Base-by-base conservation (phyloP, 2,113 vertebrate species). In the Helogale parvula region DNA sequence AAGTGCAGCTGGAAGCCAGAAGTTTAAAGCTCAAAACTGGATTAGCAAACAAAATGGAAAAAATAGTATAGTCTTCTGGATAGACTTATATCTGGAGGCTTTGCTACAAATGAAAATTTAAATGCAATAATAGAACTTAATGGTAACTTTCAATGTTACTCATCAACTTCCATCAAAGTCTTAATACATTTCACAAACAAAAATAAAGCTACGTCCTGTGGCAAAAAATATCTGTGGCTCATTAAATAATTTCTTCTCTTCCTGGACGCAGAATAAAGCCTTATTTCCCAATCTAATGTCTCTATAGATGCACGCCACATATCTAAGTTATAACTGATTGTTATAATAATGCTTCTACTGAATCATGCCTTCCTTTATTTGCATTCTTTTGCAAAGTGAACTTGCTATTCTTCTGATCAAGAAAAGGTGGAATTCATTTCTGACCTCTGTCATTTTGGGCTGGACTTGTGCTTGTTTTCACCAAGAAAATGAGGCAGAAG, bases 221-320 rank as follows among this genome's bases (percentile, higher is more conserved):
- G 3, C 38, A 92, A 33, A 47, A 1, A 68, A 5, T 66, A 7
- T 50, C 7, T 89, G 3, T 50, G 8, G 16, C 5, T 77, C 50
- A 66, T 77, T 86, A 19, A 10, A 45, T n/a, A 23, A 16, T 52
- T 74, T 65, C 35, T 31, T 92, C 3, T 45, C 41, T 93, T 88
- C n/a, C 17, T 84, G 29, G 5, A 29, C 3, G 71, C 1, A 86
- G 2, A 63, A 16, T 72, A 45, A 66, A 25, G 29, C 15, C 1
- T 77, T 2, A 76, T 82, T 81, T 87, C 3, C 19, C 25, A 63
- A 2, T 29, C 13, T 91, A 3, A 47, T 0, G 71, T 33, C 52
- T 15, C 6, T 10, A 19, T 5, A 82, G 3, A 1, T 25, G 1
- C 50, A 87, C 9, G 12, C 23, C 6, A 57, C 23, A 0, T 19